phyloP scores from a whole-genome alignment of 2,888 invertebrate genomes.

The Abscondita cerata region DNA sequence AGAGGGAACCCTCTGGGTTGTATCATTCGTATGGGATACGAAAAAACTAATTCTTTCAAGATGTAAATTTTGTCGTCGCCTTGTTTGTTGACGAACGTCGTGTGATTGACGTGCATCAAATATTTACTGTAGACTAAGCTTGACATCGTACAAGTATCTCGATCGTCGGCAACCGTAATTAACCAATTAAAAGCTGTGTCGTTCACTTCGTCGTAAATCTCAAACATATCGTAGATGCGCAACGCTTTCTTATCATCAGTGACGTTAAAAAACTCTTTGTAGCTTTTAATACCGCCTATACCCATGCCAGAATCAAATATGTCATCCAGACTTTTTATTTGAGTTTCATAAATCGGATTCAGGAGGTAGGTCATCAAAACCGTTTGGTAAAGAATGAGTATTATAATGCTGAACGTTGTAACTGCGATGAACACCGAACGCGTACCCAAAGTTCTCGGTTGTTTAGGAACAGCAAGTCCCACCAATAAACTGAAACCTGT shows the following conservation, averaged over 20 bases:
- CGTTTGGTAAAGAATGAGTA: slow-evolving; percentile 65
- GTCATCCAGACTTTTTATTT: slow-evolving; percentile 63
- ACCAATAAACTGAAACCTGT: slow-evolving; percentile 55
- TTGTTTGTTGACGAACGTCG: slow-evolving; percentile 23
- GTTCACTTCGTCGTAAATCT: slow-evolving; percentile 31
- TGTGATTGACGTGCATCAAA: slow-evolving; percentile 33
- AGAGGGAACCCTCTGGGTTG: slow-evolving; percentile 64
- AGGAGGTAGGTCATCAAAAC: slow-evolving; percentile 66
- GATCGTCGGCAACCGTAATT: slow-evolving; percentile 32
- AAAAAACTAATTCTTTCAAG: slow-evolving; percentile 57
- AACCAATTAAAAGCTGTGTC: slow-evolving; percentile 40
- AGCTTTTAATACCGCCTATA: slow-evolving; percentile 58
- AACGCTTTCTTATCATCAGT: slow-evolving; percentile 24
- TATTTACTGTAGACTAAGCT: slow-evolving; percentile 41
- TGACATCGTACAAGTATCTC: slow-evolving; percentile 44
- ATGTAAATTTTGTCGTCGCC: slow-evolving; percentile 38
- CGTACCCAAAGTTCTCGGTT: slow-evolving; percentile 61
- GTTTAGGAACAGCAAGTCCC: slow-evolving; percentile 60
- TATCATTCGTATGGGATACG: slow-evolving; percentile 65
- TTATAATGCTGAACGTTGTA: slow-evolving; percentile 62
- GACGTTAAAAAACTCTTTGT: slow-evolving; percentile 55
- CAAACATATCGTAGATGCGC: slow-evolving; percentile 38
- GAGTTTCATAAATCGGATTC: slow-evolving; percentile 62
- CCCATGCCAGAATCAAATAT: slow-evolving; percentile 60
- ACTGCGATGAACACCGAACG: slow-evolving; percentile 64